Conservation (phyloP, 2,888 invertebrate species). For the Clunio marinus region DNA sequence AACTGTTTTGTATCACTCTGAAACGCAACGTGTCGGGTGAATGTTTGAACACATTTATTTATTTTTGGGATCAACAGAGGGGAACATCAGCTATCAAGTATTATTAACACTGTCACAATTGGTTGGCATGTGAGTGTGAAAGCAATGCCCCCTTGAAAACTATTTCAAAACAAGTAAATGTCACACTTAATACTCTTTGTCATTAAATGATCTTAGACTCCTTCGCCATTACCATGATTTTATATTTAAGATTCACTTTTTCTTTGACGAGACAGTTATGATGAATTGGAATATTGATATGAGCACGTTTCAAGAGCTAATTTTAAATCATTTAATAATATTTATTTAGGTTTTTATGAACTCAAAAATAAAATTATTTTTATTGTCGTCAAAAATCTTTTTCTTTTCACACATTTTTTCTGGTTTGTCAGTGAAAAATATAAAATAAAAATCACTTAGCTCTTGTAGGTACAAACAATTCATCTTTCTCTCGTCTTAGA, state of each 20-base stretch:
- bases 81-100: constrained; percentile 29
- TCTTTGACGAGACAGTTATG: too few species aligned
- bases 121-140: constrained; percentile 35
- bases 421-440: too few species aligned
- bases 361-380: not conserved
- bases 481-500: constrained; percentile 14
- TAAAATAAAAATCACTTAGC: not conserved
- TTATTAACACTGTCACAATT: constrained; percentile 38
- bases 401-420: not conserved
- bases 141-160: constrained; percentile 22
- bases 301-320: not conserved
- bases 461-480: too few species aligned
- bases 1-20: constrained; percentile 23
- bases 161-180: constrained; percentile 38
- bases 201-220: constrained; percentile 9
- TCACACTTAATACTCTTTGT: constrained; percentile 37
- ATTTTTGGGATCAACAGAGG: constrained; percentile 25
- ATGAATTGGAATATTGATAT: not conserved
- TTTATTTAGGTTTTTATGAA: not conserved
- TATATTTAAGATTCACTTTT: too few species aligned
- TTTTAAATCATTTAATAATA: not conserved
- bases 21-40: not conserved
- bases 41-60: not conserved
- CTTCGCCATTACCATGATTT: too few species aligned
- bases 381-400: not conserved